phyloP scores from a whole-genome alignment of 2,113 vertebrate species.

The Pantherophis guttatus region DNA sequence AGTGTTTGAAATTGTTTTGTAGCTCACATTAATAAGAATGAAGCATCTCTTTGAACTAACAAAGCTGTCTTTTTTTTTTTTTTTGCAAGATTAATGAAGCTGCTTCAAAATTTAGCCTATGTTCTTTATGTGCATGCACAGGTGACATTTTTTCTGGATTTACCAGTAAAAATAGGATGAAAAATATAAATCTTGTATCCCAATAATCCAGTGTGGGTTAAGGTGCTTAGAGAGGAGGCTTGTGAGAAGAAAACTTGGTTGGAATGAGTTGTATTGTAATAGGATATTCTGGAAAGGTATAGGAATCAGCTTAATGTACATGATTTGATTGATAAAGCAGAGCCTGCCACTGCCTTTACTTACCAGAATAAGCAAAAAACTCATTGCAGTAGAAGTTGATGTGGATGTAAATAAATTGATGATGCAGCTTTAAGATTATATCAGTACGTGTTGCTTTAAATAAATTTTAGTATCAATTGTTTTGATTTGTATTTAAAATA shows the following conservation, averaged over 20 bases:
- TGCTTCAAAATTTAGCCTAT: not conserved
- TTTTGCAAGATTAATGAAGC: not conserved
- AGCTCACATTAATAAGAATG: not conserved
- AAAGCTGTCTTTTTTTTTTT: not conserved
- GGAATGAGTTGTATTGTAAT: not conserved
- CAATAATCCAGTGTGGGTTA: not conserved
- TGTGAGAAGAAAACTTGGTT: not conserved
- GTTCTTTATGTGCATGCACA: not conserved
- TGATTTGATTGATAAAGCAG: not conserved
- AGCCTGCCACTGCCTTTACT: not conserved
- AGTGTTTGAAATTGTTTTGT: not conserved
- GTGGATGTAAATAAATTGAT: not conserved
- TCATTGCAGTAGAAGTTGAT: not conserved
- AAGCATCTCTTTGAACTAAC: not conserved
- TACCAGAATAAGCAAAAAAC: not conserved
- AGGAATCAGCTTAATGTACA: not conserved
- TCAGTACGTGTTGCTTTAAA: not conserved
- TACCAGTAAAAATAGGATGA: not conserved
- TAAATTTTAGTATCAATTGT: not conserved
- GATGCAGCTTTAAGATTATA: not conserved
- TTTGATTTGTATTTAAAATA: not conserved
- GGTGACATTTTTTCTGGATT: not conserved
- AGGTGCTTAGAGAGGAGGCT: not conserved
- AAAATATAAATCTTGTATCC: not conserved
- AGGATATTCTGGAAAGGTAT: not conserved